Evolutionary conservation across 2,888 invertebrate species (phyloP), one percentile per base, ranked within the genome.

Genomic region (Alloscopus bannaensis): DNA sequence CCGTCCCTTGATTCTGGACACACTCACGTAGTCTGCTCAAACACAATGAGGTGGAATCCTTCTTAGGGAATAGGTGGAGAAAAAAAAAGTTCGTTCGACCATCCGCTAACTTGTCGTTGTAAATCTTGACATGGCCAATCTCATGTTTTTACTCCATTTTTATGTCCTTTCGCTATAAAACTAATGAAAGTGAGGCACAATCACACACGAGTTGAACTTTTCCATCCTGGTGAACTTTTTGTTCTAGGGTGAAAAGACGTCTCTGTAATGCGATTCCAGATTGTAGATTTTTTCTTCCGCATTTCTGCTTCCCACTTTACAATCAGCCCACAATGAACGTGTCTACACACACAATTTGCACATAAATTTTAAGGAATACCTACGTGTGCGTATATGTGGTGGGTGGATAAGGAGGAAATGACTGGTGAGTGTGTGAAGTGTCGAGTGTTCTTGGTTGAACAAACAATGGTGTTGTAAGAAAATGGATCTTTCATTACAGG

Each of bases 401-500:
- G 20, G 28, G 60, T 60, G 40, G 40, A 22, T 50, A 50, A 42
- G 50, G 8, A 60, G 60, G 60, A 60, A n/a, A n/a, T n/a, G n/a
- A n/a, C n/a, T n/a, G n/a, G n/a, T 60, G 60, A 60, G 60, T 60
- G 60, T 18, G 20, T 22, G 40, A 36, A 36, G 16, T 60, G 40
- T 60, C 60, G 40, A 36, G 13, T 60, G 40, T 29, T 40, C 22
- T 40, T 36, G 60, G 60, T 64, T 64, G 64, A 64, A 47, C 64
- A 59, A 13, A 36, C 26, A 28, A 13, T 31, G 31, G 59, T 59
- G 59, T 29, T 59, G 59, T 24, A 22, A 64, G 4, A 40, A 62
- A 28, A 64, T 64, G 64, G 64, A 64, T 64, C 64, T 64, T 64
- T 64, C 64, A 64, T 64, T 64, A 64, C 45, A 45, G 18, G 26